These are phyloP conservation scores for Muscina levida DNA, from an alignment of 2,888 invertebrate genomes.

Conservation along the genomic window DNA sequence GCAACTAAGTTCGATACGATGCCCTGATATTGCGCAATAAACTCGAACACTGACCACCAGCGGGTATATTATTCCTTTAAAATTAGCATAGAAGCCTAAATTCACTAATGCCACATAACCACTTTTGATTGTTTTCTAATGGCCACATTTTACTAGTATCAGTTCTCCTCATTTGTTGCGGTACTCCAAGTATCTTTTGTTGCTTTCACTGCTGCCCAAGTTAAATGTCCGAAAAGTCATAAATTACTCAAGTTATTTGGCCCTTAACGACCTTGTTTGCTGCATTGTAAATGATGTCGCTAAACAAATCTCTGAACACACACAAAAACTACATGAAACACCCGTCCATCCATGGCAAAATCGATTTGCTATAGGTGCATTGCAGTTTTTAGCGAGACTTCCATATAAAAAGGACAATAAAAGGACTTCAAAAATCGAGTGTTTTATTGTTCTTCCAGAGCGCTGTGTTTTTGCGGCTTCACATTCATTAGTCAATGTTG, in stretches of 20 bases:
- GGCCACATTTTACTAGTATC: background rate
- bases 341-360: constrained; percentile 33
- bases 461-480: constrained; percentile 38
- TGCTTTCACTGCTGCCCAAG: constrained; percentile 21
- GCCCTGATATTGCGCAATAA: constrained; percentile 40
- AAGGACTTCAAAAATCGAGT: background rate
- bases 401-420: constrained; percentile 5
- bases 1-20: constrained; percentile 28
- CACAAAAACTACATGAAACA: too few relatives aligned
- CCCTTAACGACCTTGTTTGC: constrained; percentile 75
- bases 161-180: background rate
- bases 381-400: background rate
- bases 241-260: constrained; percentile 75
- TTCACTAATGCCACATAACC: background rate
- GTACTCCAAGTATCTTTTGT: background rate
- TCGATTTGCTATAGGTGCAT: constrained; percentile 53
- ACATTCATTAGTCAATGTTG: constrained; percentile 51
- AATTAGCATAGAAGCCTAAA: constrained; percentile 44
- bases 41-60: background rate
- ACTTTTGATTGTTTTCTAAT: constrained; percentile 44
- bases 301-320: constrained; percentile 1
- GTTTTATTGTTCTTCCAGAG: constrained; percentile 48
- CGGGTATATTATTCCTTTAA: constrained; percentile 35
- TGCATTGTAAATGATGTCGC: constrained; percentile 19
- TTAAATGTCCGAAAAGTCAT: constrained; percentile 67